Conservation (phyloP, 2,797 vertebrate genomes). For the Crenichthys baileyi region DNA sequence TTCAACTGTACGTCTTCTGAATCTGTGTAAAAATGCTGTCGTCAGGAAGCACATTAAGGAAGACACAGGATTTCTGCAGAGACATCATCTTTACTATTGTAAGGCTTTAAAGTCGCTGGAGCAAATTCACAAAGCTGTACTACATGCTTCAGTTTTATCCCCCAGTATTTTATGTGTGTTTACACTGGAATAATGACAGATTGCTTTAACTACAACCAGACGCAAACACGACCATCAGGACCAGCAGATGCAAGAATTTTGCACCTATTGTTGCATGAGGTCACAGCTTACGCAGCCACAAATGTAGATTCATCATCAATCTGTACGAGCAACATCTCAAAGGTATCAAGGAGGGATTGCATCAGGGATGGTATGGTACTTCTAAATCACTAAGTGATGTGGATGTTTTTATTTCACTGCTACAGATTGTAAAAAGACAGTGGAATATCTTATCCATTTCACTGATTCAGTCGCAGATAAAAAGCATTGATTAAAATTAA, state of each 20-base stretch:
- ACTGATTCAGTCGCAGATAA: background rate
- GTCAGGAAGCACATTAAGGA: constrained; percentile 33
- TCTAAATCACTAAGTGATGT: background rate
- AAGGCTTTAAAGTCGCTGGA: constrained; percentile 37
- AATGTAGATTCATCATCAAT: too few relatives aligned
- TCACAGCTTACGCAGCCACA: background rate
- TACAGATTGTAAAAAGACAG: background rate
- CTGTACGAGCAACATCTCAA: background rate
- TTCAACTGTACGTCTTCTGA: constrained; percentile 14
- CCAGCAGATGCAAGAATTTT: background rate
- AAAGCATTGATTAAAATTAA: too few relatives aligned
- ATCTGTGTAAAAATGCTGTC: constrained; percentile 37
- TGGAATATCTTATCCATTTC: too few relatives aligned
- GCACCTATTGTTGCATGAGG: background rate
- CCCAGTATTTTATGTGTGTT: background rate
- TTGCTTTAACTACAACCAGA: background rate
- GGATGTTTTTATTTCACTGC: too few relatives aligned
- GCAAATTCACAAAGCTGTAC: background rate
- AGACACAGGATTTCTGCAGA: constrained; percentile 61
- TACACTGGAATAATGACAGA: background rate
- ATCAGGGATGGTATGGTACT: background rate
- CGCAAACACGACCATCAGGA: background rate
- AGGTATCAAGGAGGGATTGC: background rate
- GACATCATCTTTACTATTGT: constrained; percentile 59
- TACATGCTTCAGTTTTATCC: background rate